phyloP scores from a whole-genome alignment of 2,888 invertebrate species.

The Lottia gigantea region DNA sequence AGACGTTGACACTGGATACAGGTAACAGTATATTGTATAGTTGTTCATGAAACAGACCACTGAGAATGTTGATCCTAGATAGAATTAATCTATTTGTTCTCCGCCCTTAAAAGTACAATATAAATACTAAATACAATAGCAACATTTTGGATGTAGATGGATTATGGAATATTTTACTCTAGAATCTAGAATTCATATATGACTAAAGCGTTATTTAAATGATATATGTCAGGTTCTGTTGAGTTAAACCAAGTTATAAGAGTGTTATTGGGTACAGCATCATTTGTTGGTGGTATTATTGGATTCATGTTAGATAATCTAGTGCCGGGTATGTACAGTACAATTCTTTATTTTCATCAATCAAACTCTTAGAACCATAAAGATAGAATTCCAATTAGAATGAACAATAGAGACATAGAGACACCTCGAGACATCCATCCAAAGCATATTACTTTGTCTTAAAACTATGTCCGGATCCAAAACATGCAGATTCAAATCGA shows the following conservation, averaged over 20 bases:
- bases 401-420: background rate
- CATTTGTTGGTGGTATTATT: conserved; percentile 68
- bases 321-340: conserved; percentile 52
- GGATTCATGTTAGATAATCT: conserved; percentile 69
- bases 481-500: too few relatives aligned
- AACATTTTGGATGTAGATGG: too few relatives aligned
- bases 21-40: conserved; percentile 37
- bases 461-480: too few relatives aligned
- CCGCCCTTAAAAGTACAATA: too few relatives aligned
- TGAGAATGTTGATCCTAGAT: background rate
- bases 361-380: too few relatives aligned
- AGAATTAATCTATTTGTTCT: too few relatives aligned
- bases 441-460: too few relatives aligned
- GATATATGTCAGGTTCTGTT: conserved; percentile 32
- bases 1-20: conserved; percentile 43
- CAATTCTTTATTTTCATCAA: background rate
- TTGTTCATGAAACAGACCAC: background rate
- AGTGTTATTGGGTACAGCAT: conserved; percentile 62
- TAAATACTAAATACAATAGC: too few relatives aligned
- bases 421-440: background rate
- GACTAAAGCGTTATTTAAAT: too few relatives aligned
- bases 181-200: too few relatives aligned
- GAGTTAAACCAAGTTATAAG: conserved; percentile 48
- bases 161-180: too few relatives aligned
- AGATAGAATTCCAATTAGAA: too few relatives aligned